Evolutionary conservation across 1,140 invertebrate genomes (phyloP).

Genomic region (Ooceraea biroi): DNA sequence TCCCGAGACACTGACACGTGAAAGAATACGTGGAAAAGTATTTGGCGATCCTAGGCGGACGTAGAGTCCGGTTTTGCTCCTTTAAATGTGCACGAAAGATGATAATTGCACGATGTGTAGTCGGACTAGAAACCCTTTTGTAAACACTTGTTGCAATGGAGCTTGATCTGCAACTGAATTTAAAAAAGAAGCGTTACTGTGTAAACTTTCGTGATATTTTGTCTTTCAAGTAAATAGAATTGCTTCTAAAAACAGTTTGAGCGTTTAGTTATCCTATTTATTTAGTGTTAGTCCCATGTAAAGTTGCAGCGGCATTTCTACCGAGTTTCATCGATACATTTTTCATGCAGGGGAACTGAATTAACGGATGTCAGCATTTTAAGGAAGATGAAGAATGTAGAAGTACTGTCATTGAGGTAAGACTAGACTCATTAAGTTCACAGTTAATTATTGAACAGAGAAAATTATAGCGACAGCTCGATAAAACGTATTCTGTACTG

Average conservation of each 20-base stretch:
- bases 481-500: no score
- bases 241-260: not conserved
- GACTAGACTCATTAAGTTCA: constrained; percentile 36
- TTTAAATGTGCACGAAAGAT: no score
- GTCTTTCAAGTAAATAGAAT: not conserved
- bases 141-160: not conserved
- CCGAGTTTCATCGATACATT: constrained; percentile 62
- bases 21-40: constrained; percentile 34
- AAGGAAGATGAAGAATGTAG: constrained; percentile 92
- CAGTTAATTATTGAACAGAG: not conserved
- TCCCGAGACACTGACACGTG: not conserved
- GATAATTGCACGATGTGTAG: not conserved
- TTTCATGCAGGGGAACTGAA: constrained; percentile 92
- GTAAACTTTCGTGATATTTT: not conserved
- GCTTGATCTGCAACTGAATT: not conserved
- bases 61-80: not conserved
- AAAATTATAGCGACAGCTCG: not conserved
- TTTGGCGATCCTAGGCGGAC: not conserved
- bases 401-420: constrained; percentile 93
- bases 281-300: not conserved
- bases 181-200: not conserved
- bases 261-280: not conserved
- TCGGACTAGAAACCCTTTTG: not conserved
- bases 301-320: not conserved
- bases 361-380: constrained; percentile 92